These are phyloP conservation scores for Virgularia gustaviana DNA, from an alignment of 92 coral and sea anemone genomes.

Conservation along the genomic window DNA sequence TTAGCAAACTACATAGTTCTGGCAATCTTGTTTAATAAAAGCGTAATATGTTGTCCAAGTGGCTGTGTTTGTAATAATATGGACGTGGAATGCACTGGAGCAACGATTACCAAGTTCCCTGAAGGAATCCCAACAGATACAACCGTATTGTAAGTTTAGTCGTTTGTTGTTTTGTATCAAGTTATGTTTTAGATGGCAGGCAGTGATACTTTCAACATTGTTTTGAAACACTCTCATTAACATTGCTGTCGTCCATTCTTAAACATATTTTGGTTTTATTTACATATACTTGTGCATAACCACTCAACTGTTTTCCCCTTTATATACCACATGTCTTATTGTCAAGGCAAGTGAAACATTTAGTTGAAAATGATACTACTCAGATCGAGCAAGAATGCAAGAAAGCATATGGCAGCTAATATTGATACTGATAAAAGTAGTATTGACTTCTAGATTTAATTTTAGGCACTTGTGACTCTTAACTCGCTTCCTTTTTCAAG, in stretches of 20 bases:
- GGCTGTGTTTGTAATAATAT: neutral
- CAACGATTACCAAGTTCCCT: neutral
- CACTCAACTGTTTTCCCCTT: neutral
- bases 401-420: too few relatives aligned
- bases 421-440: too few relatives aligned
- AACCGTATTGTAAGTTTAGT: neutral
- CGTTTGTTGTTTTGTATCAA: neutral
- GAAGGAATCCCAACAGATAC: neutral
- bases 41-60: slow-evolving; percentile 3
- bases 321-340: neutral
- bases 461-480: neutral
- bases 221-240: neutral
- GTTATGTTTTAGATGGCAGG: neutral
- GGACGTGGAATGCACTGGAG: neutral
- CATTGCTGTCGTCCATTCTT: neutral
- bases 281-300: too few relatives aligned
- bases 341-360: neutral
- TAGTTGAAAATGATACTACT: neutral
- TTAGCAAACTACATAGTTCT: too few relatives aligned
- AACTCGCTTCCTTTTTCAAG: neutral
- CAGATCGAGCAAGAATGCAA: too few relatives aligned
- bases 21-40: neutral
- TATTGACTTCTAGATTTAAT: neutral
- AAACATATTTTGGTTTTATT: neutral
- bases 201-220: neutral